Evolutionary conservation across 2,797 vertebrate species (phyloP).

Genomic region (Sebastes minor): DNA sequence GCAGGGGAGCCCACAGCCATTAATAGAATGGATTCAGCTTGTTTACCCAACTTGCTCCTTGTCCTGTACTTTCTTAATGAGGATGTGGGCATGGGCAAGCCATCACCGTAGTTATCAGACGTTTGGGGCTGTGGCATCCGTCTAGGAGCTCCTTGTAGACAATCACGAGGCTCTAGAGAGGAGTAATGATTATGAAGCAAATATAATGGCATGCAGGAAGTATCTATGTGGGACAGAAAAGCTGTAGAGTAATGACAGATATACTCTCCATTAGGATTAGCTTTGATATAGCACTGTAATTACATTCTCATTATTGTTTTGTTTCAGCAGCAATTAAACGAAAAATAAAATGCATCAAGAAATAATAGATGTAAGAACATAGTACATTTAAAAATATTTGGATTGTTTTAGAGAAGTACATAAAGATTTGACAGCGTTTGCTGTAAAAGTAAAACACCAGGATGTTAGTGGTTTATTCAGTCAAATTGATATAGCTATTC

Average conservation of each 20-base stretch:
- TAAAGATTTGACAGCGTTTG: not conserved
- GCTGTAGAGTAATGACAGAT: conserved; percentile 5
- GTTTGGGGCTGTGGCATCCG: conserved; percentile 41
- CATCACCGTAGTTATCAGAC: conserved; percentile 46
- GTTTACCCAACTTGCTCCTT: conserved; percentile 67
- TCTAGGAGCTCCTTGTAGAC: conserved; percentile 37
- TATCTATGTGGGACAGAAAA: conserved; percentile 1
- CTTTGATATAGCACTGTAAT: conserved; percentile 32
- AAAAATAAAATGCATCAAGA: not conserved
- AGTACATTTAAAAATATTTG: not conserved
- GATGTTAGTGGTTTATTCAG: not conserved
- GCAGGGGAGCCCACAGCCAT: conserved; percentile 59
- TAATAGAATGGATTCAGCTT: conserved; percentile 76
- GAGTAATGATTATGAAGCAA: conserved; percentile 23
- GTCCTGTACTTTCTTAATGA: conserved; percentile 68
- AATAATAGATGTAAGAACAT: not conserved
- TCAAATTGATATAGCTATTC: not conserved
- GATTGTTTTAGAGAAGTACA: not conserved
- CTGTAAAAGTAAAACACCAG: not conserved
- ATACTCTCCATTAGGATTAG: conserved; percentile 5
- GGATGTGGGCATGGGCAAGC: conserved; percentile 50
- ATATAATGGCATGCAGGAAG: not conserved
- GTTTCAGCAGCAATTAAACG: not conserved
- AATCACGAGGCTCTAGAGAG: conserved; percentile 12
- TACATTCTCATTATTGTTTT: conserved; percentile 8